phyloP scores from a whole-genome alignment of 2,888 invertebrate species.

The Liopterus haemorrhoidalis region DNA sequence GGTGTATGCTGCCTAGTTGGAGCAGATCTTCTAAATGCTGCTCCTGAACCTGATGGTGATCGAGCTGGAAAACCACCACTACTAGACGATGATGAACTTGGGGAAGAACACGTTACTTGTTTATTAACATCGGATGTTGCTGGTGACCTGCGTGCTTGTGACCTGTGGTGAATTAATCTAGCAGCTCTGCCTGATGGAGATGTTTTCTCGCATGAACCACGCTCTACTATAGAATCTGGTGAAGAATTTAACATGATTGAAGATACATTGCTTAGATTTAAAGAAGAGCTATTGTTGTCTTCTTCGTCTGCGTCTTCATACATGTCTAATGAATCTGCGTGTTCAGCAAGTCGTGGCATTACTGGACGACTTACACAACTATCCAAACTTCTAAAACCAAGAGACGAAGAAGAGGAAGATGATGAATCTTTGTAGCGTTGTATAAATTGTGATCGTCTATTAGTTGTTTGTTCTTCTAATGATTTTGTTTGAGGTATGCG shows the following conservation, averaged over 20 bases:
- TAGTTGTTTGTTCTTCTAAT: slow-evolving; percentile 50
- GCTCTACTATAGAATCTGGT: slow-evolving; percentile 36
- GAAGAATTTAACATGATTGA: slow-evolving; percentile 40
- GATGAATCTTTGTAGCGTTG: slow-evolving; percentile 51
- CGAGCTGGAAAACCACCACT: slow-evolving; percentile 38
- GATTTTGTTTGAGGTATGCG: slow-evolving; percentile 51
- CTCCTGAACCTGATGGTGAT: slow-evolving; percentile 35
- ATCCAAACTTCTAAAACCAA: slow-evolving; percentile 61
- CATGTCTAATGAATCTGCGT: slow-evolving; percentile 48
- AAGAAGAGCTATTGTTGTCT: slow-evolving; percentile 48
- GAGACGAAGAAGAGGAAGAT: slow-evolving; percentile 53
- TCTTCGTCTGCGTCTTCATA: slow-evolving; percentile 49
- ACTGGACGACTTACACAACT: slow-evolving; percentile 47
- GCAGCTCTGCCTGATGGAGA: slow-evolving; percentile 41
- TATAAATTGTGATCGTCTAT: slow-evolving; percentile 54
- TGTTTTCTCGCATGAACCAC: slow-evolving; percentile 37
- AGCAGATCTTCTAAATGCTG: slow-evolving; percentile 34
- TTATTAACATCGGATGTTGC: slow-evolving; percentile 42
- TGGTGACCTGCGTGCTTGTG: slow-evolving; percentile 40
- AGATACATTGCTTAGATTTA: slow-evolving; percentile 44
- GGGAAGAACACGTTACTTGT: slow-evolving; percentile 35
- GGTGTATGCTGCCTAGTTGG: slow-evolving; percentile 14
- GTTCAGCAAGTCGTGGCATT: slow-evolving; percentile 49
- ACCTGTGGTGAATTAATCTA: slow-evolving; percentile 36
- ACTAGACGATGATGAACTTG: slow-evolving; percentile 41